These are phyloP conservation scores for Narcine bancroftii DNA, from an alignment of 2,113 vertebrate species.

Conservation along the genomic window DNA sequence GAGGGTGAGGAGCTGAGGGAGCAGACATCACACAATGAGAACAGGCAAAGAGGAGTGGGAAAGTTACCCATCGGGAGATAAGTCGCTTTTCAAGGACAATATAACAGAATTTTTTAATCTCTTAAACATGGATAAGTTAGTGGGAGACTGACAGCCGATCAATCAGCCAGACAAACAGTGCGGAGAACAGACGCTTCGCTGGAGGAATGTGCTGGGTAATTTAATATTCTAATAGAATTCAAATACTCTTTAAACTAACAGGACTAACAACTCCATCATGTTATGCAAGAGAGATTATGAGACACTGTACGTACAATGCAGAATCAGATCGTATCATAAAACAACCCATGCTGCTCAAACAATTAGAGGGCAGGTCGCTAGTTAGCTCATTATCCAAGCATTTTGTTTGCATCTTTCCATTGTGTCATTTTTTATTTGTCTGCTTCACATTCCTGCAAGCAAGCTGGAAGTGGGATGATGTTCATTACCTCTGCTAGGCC, in stretches of 20 bases:
- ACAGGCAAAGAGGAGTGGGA: neutral
- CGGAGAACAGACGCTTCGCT: conserved; percentile 55
- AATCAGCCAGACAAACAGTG: conserved; percentile 67
- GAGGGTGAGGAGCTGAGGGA: neutral
- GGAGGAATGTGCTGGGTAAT: conserved; percentile 60
- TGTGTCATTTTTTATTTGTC: conserved; percentile 20
- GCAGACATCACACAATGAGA: neutral
- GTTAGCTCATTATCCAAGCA: conserved; percentile 35
- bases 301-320: conserved; percentile 24
- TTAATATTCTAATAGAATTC: conserved; percentile 76
- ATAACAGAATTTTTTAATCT: conserved; percentile 33
- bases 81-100: conserved; percentile 35
- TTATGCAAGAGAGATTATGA: conserved; percentile 41
- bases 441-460: neutral
- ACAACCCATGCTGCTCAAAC: conserved; percentile 1
- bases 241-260: conserved; percentile 58
- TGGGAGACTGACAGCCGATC: conserved; percentile 67
- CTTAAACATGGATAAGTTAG: conserved; percentile 58
- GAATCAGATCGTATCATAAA: conserved; percentile 26
- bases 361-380: neutral
- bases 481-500: neutral
- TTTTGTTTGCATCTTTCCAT: conserved; percentile 30
- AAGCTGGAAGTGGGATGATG: neutral
- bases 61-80: neutral
- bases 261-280: conserved; percentile 62